Evolutionary conservation across 2,113 vertebrate species (phyloP), one percentile per base, ranked within the genome.

Genomic region (Takifugu flavidus): DNA sequence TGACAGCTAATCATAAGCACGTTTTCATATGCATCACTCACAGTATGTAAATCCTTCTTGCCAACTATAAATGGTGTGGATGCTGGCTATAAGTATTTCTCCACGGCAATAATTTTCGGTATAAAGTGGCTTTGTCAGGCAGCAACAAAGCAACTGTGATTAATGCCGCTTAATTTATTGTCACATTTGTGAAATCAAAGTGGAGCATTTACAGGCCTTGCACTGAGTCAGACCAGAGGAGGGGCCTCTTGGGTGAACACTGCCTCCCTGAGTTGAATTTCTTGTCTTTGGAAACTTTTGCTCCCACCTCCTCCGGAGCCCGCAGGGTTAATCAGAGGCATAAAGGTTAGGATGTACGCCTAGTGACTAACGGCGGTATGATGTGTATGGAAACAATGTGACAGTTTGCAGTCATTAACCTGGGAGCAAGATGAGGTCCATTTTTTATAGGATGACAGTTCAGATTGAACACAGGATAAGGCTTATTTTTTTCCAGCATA

Each of bases 101-200:
- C 92, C 89, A 86, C 91, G 69, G 83, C 91, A 81, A 91, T 95
- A 93, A 95, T 95, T 95, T 31, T 94, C 94, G 94, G 94, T 92
- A 93, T 89, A 92, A 93, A 93, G 91, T 91, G 89, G 87, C 89
- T 90, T 93, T 92, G 89, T 92, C 91, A 92, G 89, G 79, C 80
- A 77, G 84, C 88, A 93, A 92, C 91, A 93, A 93, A 94, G 89
- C 86, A 84, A 89, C 91, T 90, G 93, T 95, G 94, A 95, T 94
- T 90, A 95, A 96, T 93, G 92, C 82, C 86, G 80, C 89, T 93
- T 95, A 94, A 95, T 95, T 95, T 96, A 95, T 94, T 93, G 92
- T 95, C 93, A 94, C 94, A 91, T 94, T 94, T 92, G 90, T 92
- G 90, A 92, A 96, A 93, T 95, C 93, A 94, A 94, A 95, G 93